Percentiles rank a stretch among this genome's conserved stretches.
phyloP scores from a whole-genome alignment of 53 echinoderm and acorn worm species.

The Mesocentrotus franciscanus region DNA sequence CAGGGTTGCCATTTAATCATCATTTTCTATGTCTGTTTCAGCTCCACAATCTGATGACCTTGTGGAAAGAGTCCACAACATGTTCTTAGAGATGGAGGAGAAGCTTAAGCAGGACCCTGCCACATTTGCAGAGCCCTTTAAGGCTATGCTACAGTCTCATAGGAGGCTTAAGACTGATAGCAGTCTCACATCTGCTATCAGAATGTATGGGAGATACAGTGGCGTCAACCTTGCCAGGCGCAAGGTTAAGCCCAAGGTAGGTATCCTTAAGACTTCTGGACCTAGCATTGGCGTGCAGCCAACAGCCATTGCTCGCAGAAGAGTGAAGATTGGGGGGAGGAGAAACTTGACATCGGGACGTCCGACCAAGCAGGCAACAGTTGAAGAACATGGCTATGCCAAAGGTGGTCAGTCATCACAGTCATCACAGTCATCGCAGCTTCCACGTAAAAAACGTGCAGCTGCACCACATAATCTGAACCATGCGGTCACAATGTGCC shows the following conservation, averaged over 20 bases:
- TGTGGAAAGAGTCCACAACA: constrained; percentile 12
- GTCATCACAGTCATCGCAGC: not conserved
- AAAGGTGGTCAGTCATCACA: not conserved
- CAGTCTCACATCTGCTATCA: not conserved
- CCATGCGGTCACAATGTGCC: not conserved
- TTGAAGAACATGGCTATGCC: constrained; percentile 13
- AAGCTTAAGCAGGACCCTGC: constrained; percentile 19
- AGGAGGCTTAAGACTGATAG: constrained; percentile 16
- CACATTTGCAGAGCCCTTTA: constrained; percentile 34
- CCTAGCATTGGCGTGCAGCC: constrained; percentile 63
- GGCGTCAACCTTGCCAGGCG: constrained; percentile 45
- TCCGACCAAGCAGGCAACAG: constrained; percentile 39
- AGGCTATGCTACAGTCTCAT: constrained; percentile 26
- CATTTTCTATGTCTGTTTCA: not conserved
- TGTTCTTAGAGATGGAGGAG: constrained; percentile 9
- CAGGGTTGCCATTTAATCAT: too few species aligned
- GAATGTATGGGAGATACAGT: constrained; percentile 36
- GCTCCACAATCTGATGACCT: constrained; percentile 24
- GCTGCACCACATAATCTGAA: not conserved
- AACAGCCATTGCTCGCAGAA: constrained; percentile 49
- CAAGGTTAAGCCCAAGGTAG: constrained; percentile 22
- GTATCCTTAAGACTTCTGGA: not conserved
- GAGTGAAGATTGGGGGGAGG: constrained; percentile 51
- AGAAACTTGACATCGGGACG: constrained; percentile 39
- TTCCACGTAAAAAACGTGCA: not conserved